phyloP scores from a whole-genome alignment of 1,140 invertebrate species.

The Pseudomyrmex flavicornis region DNA sequence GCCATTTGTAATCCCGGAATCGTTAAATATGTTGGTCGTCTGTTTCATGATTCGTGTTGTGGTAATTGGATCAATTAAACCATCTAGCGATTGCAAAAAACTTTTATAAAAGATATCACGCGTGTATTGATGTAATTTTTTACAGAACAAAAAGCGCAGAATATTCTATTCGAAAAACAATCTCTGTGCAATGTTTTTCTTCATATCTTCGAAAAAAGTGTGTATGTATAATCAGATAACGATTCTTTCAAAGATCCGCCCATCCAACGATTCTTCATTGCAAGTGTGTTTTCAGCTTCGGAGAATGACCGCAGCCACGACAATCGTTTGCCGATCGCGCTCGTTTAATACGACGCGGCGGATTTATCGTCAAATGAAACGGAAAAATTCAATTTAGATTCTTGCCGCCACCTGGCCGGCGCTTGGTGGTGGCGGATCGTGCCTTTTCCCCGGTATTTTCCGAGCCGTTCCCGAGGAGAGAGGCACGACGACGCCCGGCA shows the following conservation, averaged over 20 bases:
- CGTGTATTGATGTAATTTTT: too few species aligned
- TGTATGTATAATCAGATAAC: too few species aligned
- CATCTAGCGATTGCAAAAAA: too few species aligned
- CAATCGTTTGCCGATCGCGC: constrained; percentile 38
- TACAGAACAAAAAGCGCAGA: too few species aligned
- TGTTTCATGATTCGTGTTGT: not conserved
- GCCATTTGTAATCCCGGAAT: not conserved
- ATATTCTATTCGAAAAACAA: too few species aligned
- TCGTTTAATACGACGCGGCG: constrained; percentile 67
- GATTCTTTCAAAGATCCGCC: too few species aligned
- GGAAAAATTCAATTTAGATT: constrained; percentile 77
- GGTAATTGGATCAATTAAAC: too few species aligned
- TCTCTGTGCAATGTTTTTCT: too few species aligned
- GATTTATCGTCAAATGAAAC: constrained; percentile 76
- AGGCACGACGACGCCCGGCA: constrained; percentile 44
- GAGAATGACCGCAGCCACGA: constrained; percentile 17
- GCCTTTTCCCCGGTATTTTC: not conserved
- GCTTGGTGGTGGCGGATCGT: not conserved
- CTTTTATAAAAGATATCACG: too few species aligned
- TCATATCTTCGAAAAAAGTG: too few species aligned
- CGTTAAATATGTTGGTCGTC: not conserved
- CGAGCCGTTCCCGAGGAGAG: not conserved
- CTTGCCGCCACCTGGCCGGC: constrained; percentile 29
- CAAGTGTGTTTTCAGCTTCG: not conserved
- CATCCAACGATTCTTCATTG: too few species aligned